Percentiles rank a stretch among this genome's conserved stretches.
Evolutionary conservation across 2,797 vertebrate genomes (phyloP).

Genomic region (Platalea minor): DNA sequence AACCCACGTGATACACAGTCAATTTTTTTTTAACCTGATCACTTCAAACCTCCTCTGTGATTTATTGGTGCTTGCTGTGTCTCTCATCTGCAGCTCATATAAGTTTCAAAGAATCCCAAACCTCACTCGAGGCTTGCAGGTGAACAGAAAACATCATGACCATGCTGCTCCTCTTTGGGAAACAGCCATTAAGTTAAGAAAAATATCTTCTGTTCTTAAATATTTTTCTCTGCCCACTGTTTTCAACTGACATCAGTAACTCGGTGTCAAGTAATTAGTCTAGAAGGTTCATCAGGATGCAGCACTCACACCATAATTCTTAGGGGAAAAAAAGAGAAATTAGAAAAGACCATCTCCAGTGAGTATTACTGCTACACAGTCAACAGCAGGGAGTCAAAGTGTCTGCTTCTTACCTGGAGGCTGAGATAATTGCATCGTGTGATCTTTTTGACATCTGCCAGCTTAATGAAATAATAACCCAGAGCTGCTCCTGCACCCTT

Average conservation of each 20-base stretch:
- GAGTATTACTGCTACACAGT: neutral
- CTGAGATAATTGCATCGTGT: neutral
- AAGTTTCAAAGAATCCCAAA: neutral
- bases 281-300: neutral
- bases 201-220: neutral
- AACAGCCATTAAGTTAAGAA: neutral
- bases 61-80: neutral
- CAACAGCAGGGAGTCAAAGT: neutral
- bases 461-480: neutral
- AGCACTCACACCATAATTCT: neutral
- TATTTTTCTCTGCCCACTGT: neutral
- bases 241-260: neutral
- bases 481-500: neutral
- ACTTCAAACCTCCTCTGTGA: neutral
- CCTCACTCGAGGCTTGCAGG: neutral
- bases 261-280: neutral
- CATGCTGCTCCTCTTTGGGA: neutral
- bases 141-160: neutral
- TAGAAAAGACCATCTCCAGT: neutral
- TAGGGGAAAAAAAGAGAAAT: neutral
- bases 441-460: neutral
- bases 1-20: rapidly evolving
- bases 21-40: neutral
- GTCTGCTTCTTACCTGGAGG: constrained; percentile 10
- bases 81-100: neutral